These are phyloP conservation scores for Ectropis crepuscularia DNA, from an alignment of 2,888 invertebrate species.

Conservation along the genomic window DNA sequence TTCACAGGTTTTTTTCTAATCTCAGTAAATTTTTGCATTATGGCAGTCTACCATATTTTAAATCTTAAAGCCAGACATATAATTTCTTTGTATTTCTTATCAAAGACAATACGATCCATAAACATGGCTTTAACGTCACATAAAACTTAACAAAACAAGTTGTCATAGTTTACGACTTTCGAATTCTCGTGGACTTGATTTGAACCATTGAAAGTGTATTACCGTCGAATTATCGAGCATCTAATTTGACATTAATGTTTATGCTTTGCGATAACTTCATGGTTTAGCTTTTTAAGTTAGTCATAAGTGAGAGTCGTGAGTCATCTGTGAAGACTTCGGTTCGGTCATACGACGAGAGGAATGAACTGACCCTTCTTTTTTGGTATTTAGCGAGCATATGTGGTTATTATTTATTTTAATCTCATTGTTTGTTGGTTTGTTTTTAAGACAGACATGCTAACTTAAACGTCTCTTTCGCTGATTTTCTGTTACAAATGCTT, in stretches of 20 bases:
- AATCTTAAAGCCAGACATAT: no score
- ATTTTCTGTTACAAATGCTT: no score
- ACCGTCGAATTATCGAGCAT: constrained; percentile 19
- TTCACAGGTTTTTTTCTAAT: no score
- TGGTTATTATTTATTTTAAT: background rate
- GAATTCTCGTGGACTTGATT: constrained; percentile 3
- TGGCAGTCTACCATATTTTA: no score
- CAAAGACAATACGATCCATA: no score
- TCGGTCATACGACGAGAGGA: constrained; percentile 21
- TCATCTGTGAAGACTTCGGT: constrained; percentile 14
- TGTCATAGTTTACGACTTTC: background rate
- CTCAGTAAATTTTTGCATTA: no score
- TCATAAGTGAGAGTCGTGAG: constrained; percentile 27
- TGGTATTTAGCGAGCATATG: background rate
- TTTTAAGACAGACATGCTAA: background rate
- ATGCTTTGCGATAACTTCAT: constrained; percentile 21
- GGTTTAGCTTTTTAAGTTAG: constrained; percentile 22
- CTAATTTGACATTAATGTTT: constrained; percentile 17
- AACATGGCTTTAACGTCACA: background rate
- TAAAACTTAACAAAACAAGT: background rate
- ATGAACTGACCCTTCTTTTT: constrained; percentile 19
- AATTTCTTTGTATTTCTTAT: no score
- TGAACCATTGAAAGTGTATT: constrained; percentile 10
- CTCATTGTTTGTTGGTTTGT: background rate
- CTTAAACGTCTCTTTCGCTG: background rate